Base-by-base conservation (phyloP, 2,888 invertebrate genomes). In the Meliscaeva auricollis region DNA sequence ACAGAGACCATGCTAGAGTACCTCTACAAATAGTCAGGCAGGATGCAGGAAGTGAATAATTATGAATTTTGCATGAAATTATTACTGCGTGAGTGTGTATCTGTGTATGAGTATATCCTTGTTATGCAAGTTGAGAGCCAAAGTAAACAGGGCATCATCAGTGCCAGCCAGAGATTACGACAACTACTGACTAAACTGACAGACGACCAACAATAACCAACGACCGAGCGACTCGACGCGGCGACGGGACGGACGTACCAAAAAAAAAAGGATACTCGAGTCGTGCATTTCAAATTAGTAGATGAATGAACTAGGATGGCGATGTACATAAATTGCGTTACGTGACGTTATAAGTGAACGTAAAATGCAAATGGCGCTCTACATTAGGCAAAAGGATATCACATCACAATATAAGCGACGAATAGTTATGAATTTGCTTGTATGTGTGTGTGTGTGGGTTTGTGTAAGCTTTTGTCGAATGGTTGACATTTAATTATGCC, bases 51-150 rank as follows among this genome's bases (percentile, higher is more conserved):
- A 75, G 69, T 79, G 78, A 74, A 74, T 79, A 83, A 83, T 83
- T 83, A 83, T 83, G 79, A 78, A 84, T 84, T 79, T 79, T 79
- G 74, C 79, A 84, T 79, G 83, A 75, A 75, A 79, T 79, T 84
- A 84, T 84, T 75, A 70, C 74, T 79, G 74, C 70, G 74, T 84
- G 70, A 70, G 58, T 35, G n/a, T n/a, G n/a, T n/a, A n/a, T n/a
- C n/a, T n/a, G n/a, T n/a, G 17, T 17, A 13, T 3, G 20, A 46
- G 17, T 46, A 9, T 35, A 22, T 82, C 50, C 58, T 75, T 60
- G 64, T 82, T 82, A 50, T 70, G 62, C 32, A 46, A 52, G 62
- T 20, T 17, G 13, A 50, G n/a, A 60, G 17, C 30, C 69, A 75
- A 48, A 75, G 58, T 32, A 44, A 72, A 52, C 60, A 32, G 38